Evolutionary conservation across 2,888 invertebrate species (phyloP).

Genomic region (Dicyrtoma fusca): DNA sequence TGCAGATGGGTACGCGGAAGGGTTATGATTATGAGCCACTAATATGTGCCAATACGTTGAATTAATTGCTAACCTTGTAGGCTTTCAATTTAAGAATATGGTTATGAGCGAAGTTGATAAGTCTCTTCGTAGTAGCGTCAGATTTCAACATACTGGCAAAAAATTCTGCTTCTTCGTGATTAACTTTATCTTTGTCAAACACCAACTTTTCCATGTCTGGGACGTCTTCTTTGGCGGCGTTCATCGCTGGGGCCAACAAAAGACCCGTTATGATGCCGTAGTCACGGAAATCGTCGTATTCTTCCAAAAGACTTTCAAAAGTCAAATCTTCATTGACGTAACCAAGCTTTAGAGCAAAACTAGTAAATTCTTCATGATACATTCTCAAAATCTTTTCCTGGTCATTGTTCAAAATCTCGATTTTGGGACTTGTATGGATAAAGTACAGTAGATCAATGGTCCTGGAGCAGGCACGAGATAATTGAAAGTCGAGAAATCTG

Average conservation of each 20-base stretch:
- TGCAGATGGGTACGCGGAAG: too few species aligned
- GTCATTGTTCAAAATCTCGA: conserved; percentile 38
- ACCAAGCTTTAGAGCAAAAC: conserved; percentile 41
- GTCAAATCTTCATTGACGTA: conserved; percentile 38
- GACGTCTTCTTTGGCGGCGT: conserved; percentile 38
- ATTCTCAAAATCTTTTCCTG: conserved; percentile 43
- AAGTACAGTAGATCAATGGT: conserved; percentile 53
- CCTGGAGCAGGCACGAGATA: conserved; percentile 44
- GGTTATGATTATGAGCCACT: too few species aligned
- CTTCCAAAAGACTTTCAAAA: conserved; percentile 44
- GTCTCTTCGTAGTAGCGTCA: conserved; percentile 13
- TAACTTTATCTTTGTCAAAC: conserved; percentile 28
- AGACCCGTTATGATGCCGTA: conserved; percentile 47
- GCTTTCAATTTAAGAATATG: conserved; percentile 34
- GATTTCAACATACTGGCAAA: conserved; percentile 33
- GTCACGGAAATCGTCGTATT: conserved; percentile 40
- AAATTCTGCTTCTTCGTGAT: conserved; percentile 25
- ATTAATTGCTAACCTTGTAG: too few species aligned
- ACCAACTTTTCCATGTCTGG: conserved; percentile 51
- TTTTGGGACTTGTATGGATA: conserved; percentile 44
- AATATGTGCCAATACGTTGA: too few species aligned
- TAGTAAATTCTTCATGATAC: conserved; percentile 51
- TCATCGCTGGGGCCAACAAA: conserved; percentile 44
- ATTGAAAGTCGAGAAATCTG: conserved; percentile 56
- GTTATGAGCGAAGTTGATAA: conserved; percentile 34